Percentiles rank a stretch among this genome's conserved stretches.
phyloP scores from a whole-genome alignment of 2,888 invertebrate genomes.

The Dorcus hopei region DNA sequence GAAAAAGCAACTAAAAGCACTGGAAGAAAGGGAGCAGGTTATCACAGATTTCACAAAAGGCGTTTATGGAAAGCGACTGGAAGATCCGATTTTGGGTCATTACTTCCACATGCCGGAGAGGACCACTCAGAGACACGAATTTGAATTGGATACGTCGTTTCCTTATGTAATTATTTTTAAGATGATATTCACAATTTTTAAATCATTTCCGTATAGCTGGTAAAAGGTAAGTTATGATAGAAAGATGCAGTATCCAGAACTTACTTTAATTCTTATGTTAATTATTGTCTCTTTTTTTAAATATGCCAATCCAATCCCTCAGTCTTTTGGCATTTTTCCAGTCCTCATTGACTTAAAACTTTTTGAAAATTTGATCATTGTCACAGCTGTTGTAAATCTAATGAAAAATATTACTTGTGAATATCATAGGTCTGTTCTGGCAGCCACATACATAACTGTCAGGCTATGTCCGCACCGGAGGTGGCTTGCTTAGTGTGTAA shows the following conservation, averaged over 20 bases:
- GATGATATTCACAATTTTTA: conserved; percentile 3
- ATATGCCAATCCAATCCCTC: too few relatives aligned
- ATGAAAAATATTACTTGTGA: too few relatives aligned
- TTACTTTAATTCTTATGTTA: not conserved
- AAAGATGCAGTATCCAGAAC: not conserved
- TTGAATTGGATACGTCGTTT: conserved; percentile 61
- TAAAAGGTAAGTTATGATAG: not conserved
- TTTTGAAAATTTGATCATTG: not conserved
- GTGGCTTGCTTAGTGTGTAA: too few relatives aligned
- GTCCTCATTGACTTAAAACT: too few relatives aligned
- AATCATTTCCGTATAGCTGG: not conserved
- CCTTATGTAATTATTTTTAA: conserved; percentile 48
- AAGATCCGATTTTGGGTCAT: conserved; percentile 58
- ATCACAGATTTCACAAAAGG: conserved; percentile 40
- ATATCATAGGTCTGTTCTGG: too few relatives aligned
- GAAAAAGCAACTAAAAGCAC: conserved; percentile 53
- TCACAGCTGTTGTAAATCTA: not conserved
- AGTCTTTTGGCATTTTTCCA: too few relatives aligned
- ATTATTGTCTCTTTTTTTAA: too few relatives aligned
- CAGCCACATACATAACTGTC: too few relatives aligned
- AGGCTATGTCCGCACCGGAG: too few relatives aligned
- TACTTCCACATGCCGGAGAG: conserved; percentile 56
- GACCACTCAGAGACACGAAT: conserved; percentile 51
- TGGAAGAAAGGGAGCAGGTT: conserved; percentile 50
- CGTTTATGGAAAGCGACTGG: conserved; percentile 56